Evolutionary conservation across 1,140 invertebrate genomes (phyloP).

Genomic region (Acromyrmex charruanus): DNA sequence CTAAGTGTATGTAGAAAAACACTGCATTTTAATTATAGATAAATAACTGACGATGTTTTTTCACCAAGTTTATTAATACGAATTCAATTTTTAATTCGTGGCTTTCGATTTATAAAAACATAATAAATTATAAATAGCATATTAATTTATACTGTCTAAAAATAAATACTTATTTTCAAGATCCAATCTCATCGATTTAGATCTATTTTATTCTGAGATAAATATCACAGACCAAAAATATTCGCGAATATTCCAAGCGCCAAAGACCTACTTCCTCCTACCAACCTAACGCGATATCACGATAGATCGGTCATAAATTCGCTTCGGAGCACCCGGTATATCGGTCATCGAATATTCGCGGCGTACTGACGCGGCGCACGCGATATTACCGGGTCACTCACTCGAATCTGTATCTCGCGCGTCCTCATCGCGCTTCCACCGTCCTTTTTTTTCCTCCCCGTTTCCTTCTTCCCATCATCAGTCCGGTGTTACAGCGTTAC

Average conservation of each 20-base stretch:
- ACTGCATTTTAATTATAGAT: background rate
- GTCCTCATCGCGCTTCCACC: slow-evolving; percentile 48
- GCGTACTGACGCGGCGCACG: slow-evolving; percentile 62
- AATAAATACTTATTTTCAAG: background rate
- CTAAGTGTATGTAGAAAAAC: background rate
- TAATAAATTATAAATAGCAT: background rate
- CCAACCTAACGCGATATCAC: background rate
- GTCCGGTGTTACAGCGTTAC: slow-evolving; percentile 42
- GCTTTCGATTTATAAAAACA: background rate
- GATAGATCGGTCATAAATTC: slow-evolving; percentile 27
- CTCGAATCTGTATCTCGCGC: slow-evolving; percentile 68
- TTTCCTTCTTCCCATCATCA: slow-evolving; percentile 66
- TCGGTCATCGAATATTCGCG: slow-evolving; percentile 76
- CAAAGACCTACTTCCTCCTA: slow-evolving; percentile 20
- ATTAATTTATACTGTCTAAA: background rate
- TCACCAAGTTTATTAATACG: background rate
- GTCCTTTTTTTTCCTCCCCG: slow-evolving; percentile 30
- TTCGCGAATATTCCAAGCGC: background rate
- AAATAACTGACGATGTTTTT: background rate
- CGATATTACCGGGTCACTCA: slow-evolving; percentile 68
- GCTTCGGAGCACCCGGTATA: slow-evolving; percentile 61
- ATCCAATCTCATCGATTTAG: background rate
- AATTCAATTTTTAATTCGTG: background rate
- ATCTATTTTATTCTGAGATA: background rate
- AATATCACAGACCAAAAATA: background rate